Evolutionary conservation across 2,797 vertebrate genomes (phyloP).

Genomic region (Catharus ustulatus): DNA sequence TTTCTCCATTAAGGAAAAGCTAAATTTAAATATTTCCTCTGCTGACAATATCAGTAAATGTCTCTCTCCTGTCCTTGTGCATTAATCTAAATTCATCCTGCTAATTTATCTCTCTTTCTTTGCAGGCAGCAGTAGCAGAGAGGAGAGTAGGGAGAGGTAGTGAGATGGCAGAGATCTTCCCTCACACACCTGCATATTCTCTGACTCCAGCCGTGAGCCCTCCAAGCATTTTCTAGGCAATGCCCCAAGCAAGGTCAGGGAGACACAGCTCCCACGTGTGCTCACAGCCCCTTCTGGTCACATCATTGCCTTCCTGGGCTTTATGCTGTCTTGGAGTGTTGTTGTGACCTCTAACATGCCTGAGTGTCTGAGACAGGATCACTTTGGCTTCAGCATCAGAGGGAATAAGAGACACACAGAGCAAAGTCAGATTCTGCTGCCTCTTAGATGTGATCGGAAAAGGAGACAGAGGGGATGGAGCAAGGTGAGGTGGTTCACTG

Average conservation of each 20-base stretch:
- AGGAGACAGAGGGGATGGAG: background rate
- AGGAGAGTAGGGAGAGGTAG: background rate
- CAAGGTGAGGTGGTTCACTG: background rate
- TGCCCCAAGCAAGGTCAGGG: background rate
- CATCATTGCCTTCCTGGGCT: background rate
- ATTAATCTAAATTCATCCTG: constrained; percentile 21
- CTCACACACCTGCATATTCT: background rate
- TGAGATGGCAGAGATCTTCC: background rate
- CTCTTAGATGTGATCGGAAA: rapidly evolving
- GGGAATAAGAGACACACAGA: background rate
- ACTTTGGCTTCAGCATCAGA: background rate
- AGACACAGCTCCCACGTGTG: background rate
- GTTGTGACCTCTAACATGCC: background rate
- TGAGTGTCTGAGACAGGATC: background rate
- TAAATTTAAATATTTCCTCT: constrained; percentile 50
- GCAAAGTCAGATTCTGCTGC: background rate
- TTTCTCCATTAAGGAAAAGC: constrained; percentile 35
- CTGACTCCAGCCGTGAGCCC: background rate
- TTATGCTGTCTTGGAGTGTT: background rate
- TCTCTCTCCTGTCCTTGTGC: constrained; percentile 12
- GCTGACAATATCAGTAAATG: constrained; percentile 8
- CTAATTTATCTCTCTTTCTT: constrained; percentile 18
- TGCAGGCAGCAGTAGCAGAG: background rate
- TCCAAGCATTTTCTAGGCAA: background rate
- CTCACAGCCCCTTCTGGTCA: background rate